These are phyloP conservation scores for Seira sanloemensis DNA, from an alignment of 2,888 invertebrate genomes.

Conservation along the genomic window DNA sequence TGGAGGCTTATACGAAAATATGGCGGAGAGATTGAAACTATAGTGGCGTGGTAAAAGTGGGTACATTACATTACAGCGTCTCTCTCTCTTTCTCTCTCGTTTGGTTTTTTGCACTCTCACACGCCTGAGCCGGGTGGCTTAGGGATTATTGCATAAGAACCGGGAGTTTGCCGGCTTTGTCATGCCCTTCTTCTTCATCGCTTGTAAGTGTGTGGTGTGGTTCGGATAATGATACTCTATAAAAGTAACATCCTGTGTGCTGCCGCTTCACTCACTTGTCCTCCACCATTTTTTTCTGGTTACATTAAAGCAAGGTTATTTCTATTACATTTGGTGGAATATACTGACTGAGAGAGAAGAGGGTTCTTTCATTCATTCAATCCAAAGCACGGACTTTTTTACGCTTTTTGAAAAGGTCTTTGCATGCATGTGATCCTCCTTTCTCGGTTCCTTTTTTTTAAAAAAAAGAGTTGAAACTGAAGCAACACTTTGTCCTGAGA, in stretches of 20 bases:
- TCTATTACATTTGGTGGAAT: slow-evolving; percentile 14
- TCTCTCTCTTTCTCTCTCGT: slow-evolving; percentile 7
- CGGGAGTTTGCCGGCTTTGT: slow-evolving; percentile 62
- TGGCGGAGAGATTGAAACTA: background rate
- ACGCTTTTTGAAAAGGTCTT: slow-evolving; percentile 40
- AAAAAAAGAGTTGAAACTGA: slow-evolving; percentile 26
- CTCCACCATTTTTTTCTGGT: slow-evolving; percentile 9
- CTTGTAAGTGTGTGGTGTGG: slow-evolving; percentile 39
- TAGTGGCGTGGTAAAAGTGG: background rate
- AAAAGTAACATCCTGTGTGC: slow-evolving; percentile 58
- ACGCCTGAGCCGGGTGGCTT: slow-evolving; percentile 54
- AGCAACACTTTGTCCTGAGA: slow-evolving; percentile 55
- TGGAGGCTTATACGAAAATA: background rate
- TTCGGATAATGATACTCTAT: slow-evolving; percentile 61
- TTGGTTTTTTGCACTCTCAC: slow-evolving; percentile 22
- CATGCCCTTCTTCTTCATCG: slow-evolving; percentile 42
- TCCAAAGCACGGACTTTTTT: slow-evolving; percentile 41
- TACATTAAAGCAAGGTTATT: slow-evolving; percentile 47
- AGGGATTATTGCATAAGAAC: slow-evolving; percentile 56
- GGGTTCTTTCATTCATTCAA: slow-evolving; percentile 40
- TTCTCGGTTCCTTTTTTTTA: no score
- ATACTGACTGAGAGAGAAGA: background rate
- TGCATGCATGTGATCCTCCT: slow-evolving; percentile 14
- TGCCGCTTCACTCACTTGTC: slow-evolving; percentile 7
- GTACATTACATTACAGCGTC: background rate